Evolutionary conservation across 2,113 vertebrate genomes (phyloP).

Genomic region (Tylochromis polylepis): DNA sequence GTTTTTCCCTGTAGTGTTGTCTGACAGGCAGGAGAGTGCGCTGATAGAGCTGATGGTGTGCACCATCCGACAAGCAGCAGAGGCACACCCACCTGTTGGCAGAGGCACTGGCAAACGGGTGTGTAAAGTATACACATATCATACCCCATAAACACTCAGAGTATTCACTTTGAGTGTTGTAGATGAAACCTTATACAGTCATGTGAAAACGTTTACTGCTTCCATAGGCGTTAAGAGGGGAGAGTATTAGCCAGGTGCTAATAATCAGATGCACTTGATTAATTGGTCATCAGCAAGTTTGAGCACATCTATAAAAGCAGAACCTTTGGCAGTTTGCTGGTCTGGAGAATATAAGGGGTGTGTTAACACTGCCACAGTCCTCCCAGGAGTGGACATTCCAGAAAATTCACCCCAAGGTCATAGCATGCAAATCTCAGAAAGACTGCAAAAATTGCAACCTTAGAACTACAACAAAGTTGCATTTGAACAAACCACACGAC

Average conservation of each 20-base stretch:
- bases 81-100: slow-evolving; percentile 96
- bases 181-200: not conserved
- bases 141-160: not conserved
- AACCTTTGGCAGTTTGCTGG: not conserved
- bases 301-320: not conserved
- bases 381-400: not conserved
- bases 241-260: not conserved
- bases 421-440: not conserved
- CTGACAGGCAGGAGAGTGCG: slow-evolving; percentile 94
- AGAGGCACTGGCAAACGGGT: slow-evolving; percentile 97
- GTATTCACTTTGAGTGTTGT: not conserved
- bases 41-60: slow-evolving; percentile 96
- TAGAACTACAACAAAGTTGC: not conserved
- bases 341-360: not conserved
- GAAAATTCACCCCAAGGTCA: not conserved
- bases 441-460: not conserved
- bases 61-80: slow-evolving; percentile 94
- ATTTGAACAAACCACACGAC: too few species aligned
- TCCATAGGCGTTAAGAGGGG: not conserved
- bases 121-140: slow-evolving; percentile 2
- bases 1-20: slow-evolving; percentile 78
- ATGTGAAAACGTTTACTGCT: not conserved
- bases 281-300: not conserved
- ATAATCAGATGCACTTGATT: not conserved
- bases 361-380: not conserved